Percentiles rank a stretch among this genome's conserved stretches.
Conservation (phyloP, 1,140 invertebrate species). For the Drosophila varians region DNA sequence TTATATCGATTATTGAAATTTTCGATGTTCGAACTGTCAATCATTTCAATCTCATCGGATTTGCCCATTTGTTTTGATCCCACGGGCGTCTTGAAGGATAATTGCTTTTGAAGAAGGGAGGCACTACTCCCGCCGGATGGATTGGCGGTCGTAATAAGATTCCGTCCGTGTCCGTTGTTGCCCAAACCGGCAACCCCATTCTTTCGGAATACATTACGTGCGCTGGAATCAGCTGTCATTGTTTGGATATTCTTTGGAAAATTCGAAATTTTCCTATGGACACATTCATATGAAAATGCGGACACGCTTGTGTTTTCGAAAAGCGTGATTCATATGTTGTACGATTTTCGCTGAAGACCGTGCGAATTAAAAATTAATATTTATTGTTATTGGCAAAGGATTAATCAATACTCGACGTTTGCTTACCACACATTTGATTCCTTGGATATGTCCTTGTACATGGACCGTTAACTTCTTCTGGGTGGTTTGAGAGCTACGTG, state of each 20-base stretch:
- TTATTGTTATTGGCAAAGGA: constrained; percentile 8
- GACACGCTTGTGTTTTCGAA: constrained; percentile 3
- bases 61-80: constrained; percentile 70
- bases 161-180: constrained; percentile 57
- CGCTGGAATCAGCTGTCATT: constrained; percentile 65
- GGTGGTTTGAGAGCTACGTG: not conserved
- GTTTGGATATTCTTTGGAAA: constrained; percentile 32
- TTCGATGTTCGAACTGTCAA: constrained; percentile 67
- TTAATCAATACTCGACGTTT: constrained; percentile 35
- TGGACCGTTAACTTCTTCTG: not conserved
- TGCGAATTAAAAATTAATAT: not conserved
- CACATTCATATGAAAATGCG: constrained; percentile 18
- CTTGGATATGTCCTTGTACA: constrained; percentile 3
- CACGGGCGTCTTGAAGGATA: constrained; percentile 75
- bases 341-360: not conserved
- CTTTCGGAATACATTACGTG: constrained; percentile 70
- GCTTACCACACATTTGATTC: constrained; percentile 29
- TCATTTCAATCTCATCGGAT: constrained; percentile 72
- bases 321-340: constrained; percentile 7
- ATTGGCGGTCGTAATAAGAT: constrained; percentile 70
- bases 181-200: constrained; percentile 51
- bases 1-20: constrained; percentile 64
- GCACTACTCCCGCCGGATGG: constrained; percentile 73
- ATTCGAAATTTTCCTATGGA: constrained; percentile 11
- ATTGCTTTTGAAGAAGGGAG: constrained; percentile 70